Evolutionary conservation across 2,888 invertebrate species (phyloP), one percentile per base, ranked within the genome.

Genomic region (Chesias legatella): DNA sequence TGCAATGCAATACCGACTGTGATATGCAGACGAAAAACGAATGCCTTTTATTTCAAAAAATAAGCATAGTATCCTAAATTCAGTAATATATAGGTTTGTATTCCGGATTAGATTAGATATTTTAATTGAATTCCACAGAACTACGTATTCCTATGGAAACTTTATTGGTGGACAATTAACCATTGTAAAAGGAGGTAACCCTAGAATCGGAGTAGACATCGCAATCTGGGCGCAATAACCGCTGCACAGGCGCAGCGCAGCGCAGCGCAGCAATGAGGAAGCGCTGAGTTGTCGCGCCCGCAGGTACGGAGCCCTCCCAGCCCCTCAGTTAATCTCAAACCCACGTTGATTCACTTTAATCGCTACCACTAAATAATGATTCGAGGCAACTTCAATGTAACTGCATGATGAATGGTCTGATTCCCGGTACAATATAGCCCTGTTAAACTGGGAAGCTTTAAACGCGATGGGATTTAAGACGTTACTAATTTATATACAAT

Each of bases 271-370:
- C 77, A 73, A 78, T 77, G 67, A 79, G 79, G 79, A 79, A 79
- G 79, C 72, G 69, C 61, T 58, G 65, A 67, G 58, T 65, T 70
- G 77, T 76, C 77, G 76, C 71, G 75, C 70, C 71, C 62, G 72
- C 61, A 55, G 58, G 69, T 61, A 60, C 56, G 52, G 46, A 51
- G 25, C 49, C 48, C 57, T 51, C 56, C 52, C 55, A 51, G 55
- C 54, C 49, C 56, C 56, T 48, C 60, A 50, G 59, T 65, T 67
- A 64, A 66, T 67, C 67, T 64, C 63, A 58, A 61, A 48, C 64
- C 62, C 63, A 66, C 62, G 57, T 60, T 66, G 63, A 66, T 60
- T 56, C 59, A 53, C 58, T 65, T 63, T 66, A 66, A 63, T 65
- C 63, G 63, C 49, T 58, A 54, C 58, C 50, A 51, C 58, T 65